Base-by-base conservation (phyloP, 30 jellyfish, hydroid and myxozoan species). In the Catostylus mosaicus region DNA sequence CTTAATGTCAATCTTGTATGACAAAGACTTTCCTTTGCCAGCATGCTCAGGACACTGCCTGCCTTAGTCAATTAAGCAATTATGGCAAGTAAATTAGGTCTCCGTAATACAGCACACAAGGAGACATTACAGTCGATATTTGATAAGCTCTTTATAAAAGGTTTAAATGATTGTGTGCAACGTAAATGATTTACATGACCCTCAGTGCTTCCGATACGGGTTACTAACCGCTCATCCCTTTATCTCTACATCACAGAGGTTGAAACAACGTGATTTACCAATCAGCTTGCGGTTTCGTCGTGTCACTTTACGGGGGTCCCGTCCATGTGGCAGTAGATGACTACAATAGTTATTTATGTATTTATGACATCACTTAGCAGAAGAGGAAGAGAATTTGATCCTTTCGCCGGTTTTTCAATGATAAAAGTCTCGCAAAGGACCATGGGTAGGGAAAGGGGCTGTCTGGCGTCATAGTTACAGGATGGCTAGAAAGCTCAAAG, bases 161-260 rank as follows among this genome's bases (percentile, higher is more conserved):
- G 38, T 33, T 19, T 36, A 40, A 54, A 24, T 32, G 77, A 51
- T 33, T 75, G 60, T 57, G 76, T 56, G 30, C n/a, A 48, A 43
- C 66, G 69, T 73, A 73, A 73, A 47, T 31, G 84, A 73, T 48
- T 73, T 24, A 73, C 70, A 30, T 52, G 71, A 73, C 59, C 84
- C 84, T 43, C 67, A 30, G 30, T 73, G 84, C 47, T 73, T 73
- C 84, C 84, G 84, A 73, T 23, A 20, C 36, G 47, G 82, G 67
- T 16, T 23, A 37, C 62, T 31, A 36, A 14, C 6, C 38, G 67
- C n/a, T 37, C 62, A n/a, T 34, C 67, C 43, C 33, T 26, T 66
- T 52, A 52, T 52, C 67, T 52, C 3, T n/a, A 52, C 67, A 52
- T 52, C 67, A 52, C 29, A 52, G 67, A 52, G 67, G 67, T 52